Base-by-base conservation (phyloP, 1,140 invertebrate genomes). In the Lasioglossum albipes region DNA sequence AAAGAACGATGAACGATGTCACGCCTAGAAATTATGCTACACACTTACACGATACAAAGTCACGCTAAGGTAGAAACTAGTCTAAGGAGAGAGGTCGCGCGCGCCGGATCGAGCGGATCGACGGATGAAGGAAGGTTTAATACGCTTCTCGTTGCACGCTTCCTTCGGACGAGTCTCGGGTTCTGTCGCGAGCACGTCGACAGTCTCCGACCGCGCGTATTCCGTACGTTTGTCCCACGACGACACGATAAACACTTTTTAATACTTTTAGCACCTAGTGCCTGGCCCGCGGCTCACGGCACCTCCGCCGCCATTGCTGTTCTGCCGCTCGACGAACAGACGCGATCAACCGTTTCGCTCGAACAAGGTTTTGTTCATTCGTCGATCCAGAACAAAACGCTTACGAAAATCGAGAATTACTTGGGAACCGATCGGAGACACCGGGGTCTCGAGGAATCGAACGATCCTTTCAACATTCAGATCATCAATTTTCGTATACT, bases 211-310 rank as follows among this genome's bases (percentile, higher is more conserved):
- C 45, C 81, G 78, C 73, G 87, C 79, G 71, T 64, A 79, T 75
- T 73, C 83, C 82, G 75, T 83, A 81, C 81, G 79, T 84, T 85
- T 82, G 84, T 89, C 83, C 83, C 81, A 76, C 82, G 79, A 84
- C 83, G 81, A 85, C 83, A 85, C 81, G 84, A 87, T 88, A 84
- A 88, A 85, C 59, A 85, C 75, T 45, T 61, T 82, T 85, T 87
- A 88, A 88, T 90, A 91, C 90, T 89, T 91, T 90, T 91, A 92
- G 91, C 91, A 92, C 91, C 91, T 89, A 89, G 86, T 87, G 85
- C 73, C 87, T 84, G 87, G 89, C 85, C 85, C 84, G 88, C 82
- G 82, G 84, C 88, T 88, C 86, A 71, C 79, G 79, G 62, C 88
- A 87, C 88, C 76, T 87, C 70, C 76, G 79, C 87, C 88, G 82